These are phyloP conservation scores for Autographa gamma DNA, from an alignment of 2,888 invertebrate genomes.

Conservation along the genomic window DNA sequence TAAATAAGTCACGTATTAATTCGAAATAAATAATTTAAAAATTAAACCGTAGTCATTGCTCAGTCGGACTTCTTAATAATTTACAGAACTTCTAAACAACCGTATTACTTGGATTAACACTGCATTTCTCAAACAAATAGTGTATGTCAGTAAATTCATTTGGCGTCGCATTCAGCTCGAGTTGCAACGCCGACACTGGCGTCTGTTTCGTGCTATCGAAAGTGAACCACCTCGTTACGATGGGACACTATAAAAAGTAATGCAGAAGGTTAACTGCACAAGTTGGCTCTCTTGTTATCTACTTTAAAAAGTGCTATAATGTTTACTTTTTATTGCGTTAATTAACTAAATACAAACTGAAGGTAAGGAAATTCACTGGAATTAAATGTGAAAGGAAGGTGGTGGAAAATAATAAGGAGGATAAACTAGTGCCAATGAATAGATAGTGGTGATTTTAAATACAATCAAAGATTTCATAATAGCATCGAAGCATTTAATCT, in stretches of 20 bases:
- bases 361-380: background rate
- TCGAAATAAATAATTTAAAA: too few species aligned
- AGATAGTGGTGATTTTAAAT: too few species aligned
- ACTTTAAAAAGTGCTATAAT: background rate
- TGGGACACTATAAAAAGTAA: background rate
- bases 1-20: too few species aligned
- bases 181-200: background rate
- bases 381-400: background rate
- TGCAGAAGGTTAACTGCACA: slow-evolving; percentile 14
- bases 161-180: slow-evolving; percentile 14
- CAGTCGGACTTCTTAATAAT: background rate
- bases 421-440: background rate
- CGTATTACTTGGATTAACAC: slow-evolving; percentile 7
- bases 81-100: background rate
- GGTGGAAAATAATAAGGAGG: background rate
- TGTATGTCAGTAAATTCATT: slow-evolving; percentile 33
- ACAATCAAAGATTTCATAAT: too few species aligned
- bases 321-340: background rate
- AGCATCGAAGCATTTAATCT: too few species aligned
- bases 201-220: slow-evolving; percentile 20
- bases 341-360: background rate
- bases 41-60: background rate
- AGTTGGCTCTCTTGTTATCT: background rate
- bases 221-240: slow-evolving; percentile 17
- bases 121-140: slow-evolving; percentile 16